Conservation (phyloP, 2,113 vertebrate genomes). For the Syrrhaptes paradoxus region DNA sequence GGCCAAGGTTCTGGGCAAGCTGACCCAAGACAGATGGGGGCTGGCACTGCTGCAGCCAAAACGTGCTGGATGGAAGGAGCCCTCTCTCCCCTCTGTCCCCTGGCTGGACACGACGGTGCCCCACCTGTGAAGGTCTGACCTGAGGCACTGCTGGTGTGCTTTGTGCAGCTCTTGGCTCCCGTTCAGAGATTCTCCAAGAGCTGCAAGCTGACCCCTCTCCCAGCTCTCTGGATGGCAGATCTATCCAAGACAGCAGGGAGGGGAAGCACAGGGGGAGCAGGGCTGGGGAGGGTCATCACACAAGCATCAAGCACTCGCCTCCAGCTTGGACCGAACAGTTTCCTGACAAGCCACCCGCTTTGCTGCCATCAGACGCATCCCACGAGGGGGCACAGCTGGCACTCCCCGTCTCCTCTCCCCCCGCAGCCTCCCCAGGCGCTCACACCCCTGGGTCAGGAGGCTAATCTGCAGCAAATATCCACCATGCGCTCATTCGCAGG, state of each 20-base stretch:
- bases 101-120: background rate
- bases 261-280: background rate
- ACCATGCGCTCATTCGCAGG: background rate
- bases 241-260: background rate
- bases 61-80: background rate
- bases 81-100: background rate
- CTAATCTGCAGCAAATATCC: background rate
- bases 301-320: background rate
- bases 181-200: background rate
- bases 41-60: background rate
- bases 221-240: background rate
- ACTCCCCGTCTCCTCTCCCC: background rate
- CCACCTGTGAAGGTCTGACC: background rate
- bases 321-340: rapidly evolving
- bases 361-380: background rate
- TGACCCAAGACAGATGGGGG: background rate
- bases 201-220: background rate
- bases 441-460: slow-evolving; percentile 31
- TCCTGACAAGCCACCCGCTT: rapidly evolving
- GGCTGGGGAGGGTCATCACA: rapidly evolving
- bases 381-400: background rate
- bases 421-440: background rate
- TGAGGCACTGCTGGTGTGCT: background rate
- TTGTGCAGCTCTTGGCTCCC: background rate
- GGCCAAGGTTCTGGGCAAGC: background rate